A percentile compares a stretch with the other conserved stretches of the same genome.
These are phyloP conservation scores for Neuroterus valhalla DNA, from an alignment of 1,140 invertebrate genomes.

Conservation along the genomic window DNA sequence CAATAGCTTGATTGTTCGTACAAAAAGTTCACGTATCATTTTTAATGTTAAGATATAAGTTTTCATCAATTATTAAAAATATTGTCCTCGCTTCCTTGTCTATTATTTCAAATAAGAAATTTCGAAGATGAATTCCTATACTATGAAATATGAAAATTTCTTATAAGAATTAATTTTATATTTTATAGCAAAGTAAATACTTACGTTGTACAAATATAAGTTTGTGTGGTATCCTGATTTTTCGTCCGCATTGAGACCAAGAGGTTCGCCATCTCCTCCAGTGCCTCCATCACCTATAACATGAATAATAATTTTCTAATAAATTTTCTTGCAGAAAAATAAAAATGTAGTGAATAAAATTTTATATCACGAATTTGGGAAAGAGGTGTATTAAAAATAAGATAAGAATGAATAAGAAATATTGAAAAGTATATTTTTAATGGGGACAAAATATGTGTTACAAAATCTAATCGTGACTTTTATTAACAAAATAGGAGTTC, in stretches of 20 bases:
- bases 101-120: too few relatives aligned
- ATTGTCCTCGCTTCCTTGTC: too few relatives aligned
- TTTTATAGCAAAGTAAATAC: constrained; percentile 57
- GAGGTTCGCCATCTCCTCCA: constrained; percentile 79
- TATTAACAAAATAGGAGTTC: neutral
- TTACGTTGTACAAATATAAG: constrained; percentile 83
- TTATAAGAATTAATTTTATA: neutral
- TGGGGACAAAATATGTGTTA: neutral
- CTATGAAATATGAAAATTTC: too few relatives aligned
- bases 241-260: constrained; percentile 78
- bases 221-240: constrained; percentile 82
- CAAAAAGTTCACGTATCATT: too few relatives aligned
- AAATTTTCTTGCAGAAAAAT: neutral
- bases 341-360: too few relatives aligned
- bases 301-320: constrained; percentile 24
- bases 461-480: neutral
- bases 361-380: too few relatives aligned
- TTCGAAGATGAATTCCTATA: too few relatives aligned
- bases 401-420: neutral
- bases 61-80: too few relatives aligned
- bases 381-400: too few relatives aligned
- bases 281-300: constrained; percentile 80
- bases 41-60: too few relatives aligned
- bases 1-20: too few relatives aligned
- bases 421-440: neutral